Conservation (phyloP, 2,797 vertebrate genomes). For the Rachycentron canadum region DNA sequence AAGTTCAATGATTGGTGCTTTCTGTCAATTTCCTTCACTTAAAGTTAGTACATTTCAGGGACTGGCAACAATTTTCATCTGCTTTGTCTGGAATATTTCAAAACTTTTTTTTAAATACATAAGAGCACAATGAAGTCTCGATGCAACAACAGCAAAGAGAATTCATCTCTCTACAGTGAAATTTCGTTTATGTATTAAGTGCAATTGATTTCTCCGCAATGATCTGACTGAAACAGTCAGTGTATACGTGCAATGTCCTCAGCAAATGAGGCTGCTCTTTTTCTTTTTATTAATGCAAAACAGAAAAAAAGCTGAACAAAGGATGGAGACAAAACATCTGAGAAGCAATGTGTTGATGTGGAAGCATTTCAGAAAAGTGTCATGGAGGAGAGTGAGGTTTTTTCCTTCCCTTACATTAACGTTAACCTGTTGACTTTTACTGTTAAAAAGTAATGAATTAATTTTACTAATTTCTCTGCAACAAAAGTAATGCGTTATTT, state of each 20-base stretch:
- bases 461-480: too few species aligned
- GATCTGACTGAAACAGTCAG: not conserved
- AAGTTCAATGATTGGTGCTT: conserved; percentile 30
- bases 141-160: conserved; percentile 5
- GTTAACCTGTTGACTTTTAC: not conserved
- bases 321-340: not conserved
- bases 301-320: conserved; percentile 2
- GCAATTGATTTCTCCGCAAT: conserved; percentile 18
- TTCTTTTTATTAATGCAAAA: conserved; percentile 1
- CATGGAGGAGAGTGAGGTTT: not conserved
- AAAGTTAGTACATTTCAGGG: conserved; percentile 35
- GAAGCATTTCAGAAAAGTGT: not conserved
- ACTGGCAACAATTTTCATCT: conserved; percentile 25
- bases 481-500: too few species aligned
- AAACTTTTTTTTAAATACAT: not conserved
- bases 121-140: conserved; percentile 14
- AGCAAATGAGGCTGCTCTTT: conserved; percentile 11
- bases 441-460: too few species aligned
- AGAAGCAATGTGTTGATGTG: not conserved
- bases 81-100: conserved; percentile 28
- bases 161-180: conserved; percentile 1
- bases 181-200: not conserved
- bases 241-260: not conserved
- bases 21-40: conserved; percentile 34
- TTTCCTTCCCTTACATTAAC: not conserved